Conservation (phyloP, 2,888 invertebrate genomes). For the Euzophera pinguis region DNA sequence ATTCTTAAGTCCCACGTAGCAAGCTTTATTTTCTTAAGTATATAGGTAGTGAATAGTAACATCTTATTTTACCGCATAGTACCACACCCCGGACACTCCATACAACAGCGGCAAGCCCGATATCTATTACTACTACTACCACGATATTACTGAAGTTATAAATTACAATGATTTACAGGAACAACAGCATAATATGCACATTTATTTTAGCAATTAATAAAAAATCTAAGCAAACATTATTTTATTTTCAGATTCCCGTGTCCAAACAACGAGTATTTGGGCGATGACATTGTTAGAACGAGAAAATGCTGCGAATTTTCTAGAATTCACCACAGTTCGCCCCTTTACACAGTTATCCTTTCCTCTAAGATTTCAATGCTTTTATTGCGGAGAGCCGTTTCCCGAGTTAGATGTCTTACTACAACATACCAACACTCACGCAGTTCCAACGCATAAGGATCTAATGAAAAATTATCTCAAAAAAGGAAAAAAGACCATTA, state of each 20-base stretch:
- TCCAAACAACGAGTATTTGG: constrained; percentile 25
- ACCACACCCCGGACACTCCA: no score
- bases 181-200: no score
- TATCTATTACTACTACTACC: no score
- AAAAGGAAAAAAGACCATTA: constrained; percentile 31
- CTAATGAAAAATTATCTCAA: constrained; percentile 27
- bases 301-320: constrained; percentile 27
- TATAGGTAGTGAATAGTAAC: no score
- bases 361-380: constrained; percentile 31
- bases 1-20: no score
- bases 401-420: constrained; percentile 22
- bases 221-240: not conserved
- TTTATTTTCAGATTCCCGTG: constrained; percentile 15
- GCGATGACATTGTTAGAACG: constrained; percentile 28
- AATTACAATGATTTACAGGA: no score
- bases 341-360: constrained; percentile 32
- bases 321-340: constrained; percentile 28
- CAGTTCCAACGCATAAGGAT: constrained; percentile 12
- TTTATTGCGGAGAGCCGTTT: constrained; percentile 28
- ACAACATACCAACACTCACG: constrained; percentile 15
- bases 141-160: no score
- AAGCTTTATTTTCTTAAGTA: no score
- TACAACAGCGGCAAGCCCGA: no score
- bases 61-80: no score
- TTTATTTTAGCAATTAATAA: no score